Evolutionary conservation across 1,140 invertebrate genomes (phyloP).

Genomic region (Drosophila pandora): DNA sequence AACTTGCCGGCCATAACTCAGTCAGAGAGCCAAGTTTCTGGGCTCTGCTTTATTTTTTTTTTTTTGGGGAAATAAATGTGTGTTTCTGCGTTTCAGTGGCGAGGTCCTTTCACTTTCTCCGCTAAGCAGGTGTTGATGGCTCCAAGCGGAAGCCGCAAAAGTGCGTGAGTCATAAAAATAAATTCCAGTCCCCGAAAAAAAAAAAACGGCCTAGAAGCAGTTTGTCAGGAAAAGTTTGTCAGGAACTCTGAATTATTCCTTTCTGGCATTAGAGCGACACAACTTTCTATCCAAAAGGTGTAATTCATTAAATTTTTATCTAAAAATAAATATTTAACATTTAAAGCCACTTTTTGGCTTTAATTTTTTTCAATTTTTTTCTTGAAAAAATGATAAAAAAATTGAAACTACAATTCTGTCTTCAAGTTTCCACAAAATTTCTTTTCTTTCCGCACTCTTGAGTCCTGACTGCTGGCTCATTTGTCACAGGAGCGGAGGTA

Average conservation of each 20-base stretch:
- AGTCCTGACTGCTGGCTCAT: conserved; percentile 30
- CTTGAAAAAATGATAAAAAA: neutral
- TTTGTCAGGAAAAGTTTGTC: conserved; percentile 35
- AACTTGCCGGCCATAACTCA: conserved; percentile 79
- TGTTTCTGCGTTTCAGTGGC: conserved; percentile 7
- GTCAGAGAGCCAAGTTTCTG: conserved; percentile 38
- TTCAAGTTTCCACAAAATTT: conserved; percentile 25
- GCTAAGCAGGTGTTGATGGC: conserved; percentile 76
- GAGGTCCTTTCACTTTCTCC: conserved; percentile 45
- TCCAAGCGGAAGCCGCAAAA: conserved; percentile 78
- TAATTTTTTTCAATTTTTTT: neutral
- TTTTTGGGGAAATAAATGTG: conserved; percentile 31
- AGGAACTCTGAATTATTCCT: conserved; percentile 73
- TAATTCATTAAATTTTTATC: neutral
- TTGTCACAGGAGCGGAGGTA: conserved; percentile 39
- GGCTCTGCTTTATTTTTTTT: too few species aligned
- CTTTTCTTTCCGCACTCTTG: conserved; percentile 28
- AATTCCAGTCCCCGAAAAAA: conserved; percentile 41
- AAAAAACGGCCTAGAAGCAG: conserved; percentile 3
- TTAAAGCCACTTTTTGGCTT: neutral
- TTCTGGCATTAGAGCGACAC: conserved; percentile 40
- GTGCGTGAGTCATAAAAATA: conserved; percentile 82
- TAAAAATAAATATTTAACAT: too few species aligned
- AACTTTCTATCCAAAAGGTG: too few species aligned
- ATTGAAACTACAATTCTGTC: neutral